Conservation (phyloP, 2,113 vertebrate genomes). For the Hippolais icterina region DNA sequence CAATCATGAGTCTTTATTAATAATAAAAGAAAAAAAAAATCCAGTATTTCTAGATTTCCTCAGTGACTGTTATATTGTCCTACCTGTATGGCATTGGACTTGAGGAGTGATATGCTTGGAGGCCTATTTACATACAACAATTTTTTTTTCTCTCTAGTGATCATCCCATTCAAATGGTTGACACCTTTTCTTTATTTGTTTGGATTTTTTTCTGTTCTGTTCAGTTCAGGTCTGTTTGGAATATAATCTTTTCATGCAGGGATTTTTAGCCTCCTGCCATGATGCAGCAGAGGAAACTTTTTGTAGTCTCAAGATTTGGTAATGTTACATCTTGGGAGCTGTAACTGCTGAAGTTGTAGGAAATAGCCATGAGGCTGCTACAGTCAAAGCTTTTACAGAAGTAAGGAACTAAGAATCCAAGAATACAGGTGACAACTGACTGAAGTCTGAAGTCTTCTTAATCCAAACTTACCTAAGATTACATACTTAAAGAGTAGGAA, state of each 20-base stretch:
- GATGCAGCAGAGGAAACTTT: background rate
- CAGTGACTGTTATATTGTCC: background rate
- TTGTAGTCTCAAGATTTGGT: background rate
- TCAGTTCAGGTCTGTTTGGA: background rate
- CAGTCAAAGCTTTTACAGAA: background rate
- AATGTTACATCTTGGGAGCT: background rate
- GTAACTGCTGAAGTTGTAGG: background rate
- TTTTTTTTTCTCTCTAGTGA: background rate
- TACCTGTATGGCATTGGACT: background rate
- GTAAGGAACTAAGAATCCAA: background rate
- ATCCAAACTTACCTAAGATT: background rate
- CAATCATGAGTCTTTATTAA: background rate
- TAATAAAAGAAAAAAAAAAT: background rate
- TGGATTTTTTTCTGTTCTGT: accelerated
- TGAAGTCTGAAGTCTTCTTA: background rate
- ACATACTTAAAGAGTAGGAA: background rate
- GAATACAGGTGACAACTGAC: background rate
- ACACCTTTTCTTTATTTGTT: background rate
- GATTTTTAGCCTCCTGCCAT: background rate
- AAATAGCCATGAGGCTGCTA: background rate
- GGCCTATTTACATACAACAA: background rate
- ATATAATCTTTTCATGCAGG: background rate
- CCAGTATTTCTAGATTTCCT: background rate
- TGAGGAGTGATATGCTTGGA: background rate
- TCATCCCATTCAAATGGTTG: background rate